Evolutionary conservation across 2,797 vertebrate species (phyloP), one percentile per base, ranked within the genome.

Genomic region (Neoniphon sammara): DNA sequence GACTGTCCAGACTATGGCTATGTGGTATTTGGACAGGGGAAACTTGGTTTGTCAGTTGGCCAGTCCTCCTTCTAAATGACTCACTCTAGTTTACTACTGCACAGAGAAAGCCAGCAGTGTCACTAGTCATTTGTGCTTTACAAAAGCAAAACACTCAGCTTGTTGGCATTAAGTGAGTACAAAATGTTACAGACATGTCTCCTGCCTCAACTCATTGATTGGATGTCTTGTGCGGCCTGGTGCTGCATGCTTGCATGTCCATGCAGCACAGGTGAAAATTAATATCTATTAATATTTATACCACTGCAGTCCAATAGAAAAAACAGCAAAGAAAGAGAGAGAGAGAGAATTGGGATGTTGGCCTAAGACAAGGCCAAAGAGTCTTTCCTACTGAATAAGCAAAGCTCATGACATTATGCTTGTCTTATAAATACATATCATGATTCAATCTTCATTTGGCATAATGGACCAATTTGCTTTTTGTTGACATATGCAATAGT

Each of bases 381-480:
- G 86, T 82, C 70, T 66, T 85, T 86, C 81, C 90, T 85, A 90
- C 86, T 80, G 85, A 88, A 78, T 53, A 87, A 89, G 78, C 85
- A 88, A 84, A 73, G 69, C 75, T 49, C 73, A 64, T 77, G 80
- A 87, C 69, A 87, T 90, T 81, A 57, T 59, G 69, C 80, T 79
- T 84, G 79, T 87, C 66, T 81, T 78, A 75, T 65, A 90, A 89
- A 87, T 75, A 77, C 66, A 75, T 89, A 92, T 91, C 90, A 68
- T 78, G 72, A 81, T 80, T 69, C 75, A 73, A 91, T 94, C 92
- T 91, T 87, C 79, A 90, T 88, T 87, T 84, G 70, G 70, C 90
- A 91, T 87, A 87, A 92, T 88, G 84, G 83, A 86, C 86, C 89
- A 92, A 93, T 93, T 93, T 85, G 85, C 84, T 74, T 76, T 91